Evolutionary conservation across 2,797 vertebrate genomes (phyloP).

Genomic region (Ceryle rudis): DNA sequence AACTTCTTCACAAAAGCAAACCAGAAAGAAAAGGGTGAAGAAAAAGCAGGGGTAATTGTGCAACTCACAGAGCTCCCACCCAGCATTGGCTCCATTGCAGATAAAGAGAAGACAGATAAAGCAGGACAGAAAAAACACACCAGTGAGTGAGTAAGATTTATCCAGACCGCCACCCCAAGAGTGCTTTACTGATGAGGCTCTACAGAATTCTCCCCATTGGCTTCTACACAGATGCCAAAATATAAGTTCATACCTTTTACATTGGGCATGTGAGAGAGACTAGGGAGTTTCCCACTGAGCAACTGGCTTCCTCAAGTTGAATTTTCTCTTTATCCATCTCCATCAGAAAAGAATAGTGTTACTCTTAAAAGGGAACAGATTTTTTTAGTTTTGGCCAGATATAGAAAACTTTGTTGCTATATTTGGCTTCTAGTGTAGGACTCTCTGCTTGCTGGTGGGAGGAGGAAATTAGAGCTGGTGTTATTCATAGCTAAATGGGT

Average conservation of each 20-base stretch:
- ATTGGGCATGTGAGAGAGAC: not conserved
- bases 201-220: not conserved
- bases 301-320: conserved; percentile 30
- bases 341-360: conserved; percentile 69
- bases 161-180: not conserved
- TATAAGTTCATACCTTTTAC: conserved; percentile 16
- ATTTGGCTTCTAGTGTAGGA: conserved; percentile 66
- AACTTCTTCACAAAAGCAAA: not conserved
- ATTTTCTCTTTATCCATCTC: conserved; percentile 66
- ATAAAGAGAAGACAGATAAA: not conserved
- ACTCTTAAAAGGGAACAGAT: conserved; percentile 76
- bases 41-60: not conserved
- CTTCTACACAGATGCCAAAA: conserved; percentile 11
- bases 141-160: not conserved
- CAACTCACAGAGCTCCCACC: not conserved
- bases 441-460: conserved; percentile 52
- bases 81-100: not conserved
- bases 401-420: conserved; percentile 76
- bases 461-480: conserved; percentile 71
- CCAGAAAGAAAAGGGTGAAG: not conserved
- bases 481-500: conserved; percentile 75
- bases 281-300: conserved; percentile 43
- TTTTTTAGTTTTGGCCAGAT: conserved; percentile 77
- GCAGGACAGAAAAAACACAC: not conserved
- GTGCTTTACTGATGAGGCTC: not conserved